A percentile compares a stretch with the other conserved stretches of the same genome.
Conservation (phyloP, 2,888 invertebrate species). For the Chrysodeixis includens region DNA sequence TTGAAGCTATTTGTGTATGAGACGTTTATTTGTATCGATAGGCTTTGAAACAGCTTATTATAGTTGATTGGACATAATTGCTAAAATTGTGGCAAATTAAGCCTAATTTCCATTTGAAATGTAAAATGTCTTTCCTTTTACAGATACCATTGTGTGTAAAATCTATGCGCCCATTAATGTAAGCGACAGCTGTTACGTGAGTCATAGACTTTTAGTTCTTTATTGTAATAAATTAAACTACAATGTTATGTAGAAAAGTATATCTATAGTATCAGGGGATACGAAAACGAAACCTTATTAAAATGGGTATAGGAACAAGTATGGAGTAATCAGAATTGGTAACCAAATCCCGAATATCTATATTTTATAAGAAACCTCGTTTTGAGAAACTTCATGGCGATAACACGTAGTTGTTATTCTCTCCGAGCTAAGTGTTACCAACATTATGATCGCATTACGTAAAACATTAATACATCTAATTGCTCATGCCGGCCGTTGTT, state of each 20-base stretch:
- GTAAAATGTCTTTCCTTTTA: constrained; percentile 10
- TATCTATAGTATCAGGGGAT: not conserved
- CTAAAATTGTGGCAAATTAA: constrained; percentile 39
- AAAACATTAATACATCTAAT: constrained; percentile 24
- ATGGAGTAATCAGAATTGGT: not conserved
- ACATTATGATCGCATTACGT: constrained; percentile 35
- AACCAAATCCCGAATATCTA: not conserved
- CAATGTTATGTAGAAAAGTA: not conserved
- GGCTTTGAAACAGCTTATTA: constrained; percentile 54
- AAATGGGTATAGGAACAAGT: not conserved
- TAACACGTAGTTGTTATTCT: constrained; percentile 22
- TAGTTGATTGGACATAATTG: constrained; percentile 54
- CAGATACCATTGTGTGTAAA: not conserved
- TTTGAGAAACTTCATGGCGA: not conserved
- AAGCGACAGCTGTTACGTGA: not conserved
- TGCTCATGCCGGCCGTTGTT: constrained; percentile 21
- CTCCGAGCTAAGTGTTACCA: constrained; percentile 25
- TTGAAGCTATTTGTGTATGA: constrained; percentile 64
- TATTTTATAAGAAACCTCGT: not conserved
- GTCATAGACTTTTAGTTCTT: not conserved
- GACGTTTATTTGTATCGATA: constrained; percentile 63
- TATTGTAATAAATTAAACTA: not conserved
- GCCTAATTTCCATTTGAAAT: constrained; percentile 39
- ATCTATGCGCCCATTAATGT: not conserved
- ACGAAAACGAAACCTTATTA: not conserved